Evolutionary conservation across 2,888 invertebrate genomes (phyloP).

Genomic region (Tenthredo livida): DNA sequence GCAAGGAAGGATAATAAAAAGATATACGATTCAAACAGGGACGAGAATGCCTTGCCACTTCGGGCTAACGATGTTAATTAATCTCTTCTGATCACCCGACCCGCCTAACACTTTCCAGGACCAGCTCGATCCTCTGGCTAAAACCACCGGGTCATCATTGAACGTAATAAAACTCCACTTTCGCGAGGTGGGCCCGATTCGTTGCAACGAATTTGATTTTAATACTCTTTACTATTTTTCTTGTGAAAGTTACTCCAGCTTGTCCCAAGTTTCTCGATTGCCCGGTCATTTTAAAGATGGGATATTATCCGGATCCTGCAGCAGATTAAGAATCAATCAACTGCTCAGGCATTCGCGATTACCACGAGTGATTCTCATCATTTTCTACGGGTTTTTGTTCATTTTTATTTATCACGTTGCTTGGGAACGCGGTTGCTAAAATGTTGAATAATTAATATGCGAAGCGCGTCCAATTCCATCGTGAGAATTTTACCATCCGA

Average conservation of each 20-base stretch:
- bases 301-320: neutral
- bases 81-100: slow-evolving; percentile 27
- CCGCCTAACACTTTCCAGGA: slow-evolving; percentile 19
- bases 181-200: neutral
- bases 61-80: slow-evolving; percentile 42
- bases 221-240: slow-evolving; percentile 8
- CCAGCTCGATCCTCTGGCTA: neutral
- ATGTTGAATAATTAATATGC: neutral
- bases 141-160: neutral
- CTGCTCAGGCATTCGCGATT: neutral
- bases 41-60: slow-evolving; percentile 3
- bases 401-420: neutral
- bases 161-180: neutral
- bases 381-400: slow-evolving; percentile 17
- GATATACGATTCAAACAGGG: slow-evolving; percentile 27
- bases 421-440: neutral
- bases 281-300: neutral
- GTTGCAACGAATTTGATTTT: slow-evolving; percentile 17
- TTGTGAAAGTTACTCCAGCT: slow-evolving; percentile 32
- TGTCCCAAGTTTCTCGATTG: neutral
- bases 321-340: neutral
- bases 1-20: slow-evolving; percentile 29
- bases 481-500: neutral
- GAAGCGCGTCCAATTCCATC: neutral
- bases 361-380: neutral